Evolutionary conservation across 2,797 vertebrate genomes (phyloP).

Genomic region (Odontamblyopus lacepedii): DNA sequence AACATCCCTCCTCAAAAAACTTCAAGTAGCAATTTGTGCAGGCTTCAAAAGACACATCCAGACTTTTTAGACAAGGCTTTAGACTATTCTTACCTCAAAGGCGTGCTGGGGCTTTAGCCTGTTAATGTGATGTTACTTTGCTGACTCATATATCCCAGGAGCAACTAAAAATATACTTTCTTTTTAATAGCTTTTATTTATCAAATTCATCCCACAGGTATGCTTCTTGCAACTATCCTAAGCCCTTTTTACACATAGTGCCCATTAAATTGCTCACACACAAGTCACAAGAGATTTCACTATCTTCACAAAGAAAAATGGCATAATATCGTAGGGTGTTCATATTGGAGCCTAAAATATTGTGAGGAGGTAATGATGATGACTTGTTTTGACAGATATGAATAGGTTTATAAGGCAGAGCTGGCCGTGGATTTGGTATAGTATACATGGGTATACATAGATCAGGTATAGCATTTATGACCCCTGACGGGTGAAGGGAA

Average conservation of each 20-base stretch:
- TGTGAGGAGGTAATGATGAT: neutral
- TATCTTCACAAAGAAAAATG: neutral
- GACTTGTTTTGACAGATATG: slow-evolving; percentile 2
- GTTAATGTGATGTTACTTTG: slow-evolving; percentile 54
- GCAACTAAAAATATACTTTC: slow-evolving; percentile 55
- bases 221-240: neutral
- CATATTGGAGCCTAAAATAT: slow-evolving; percentile 1
- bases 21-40: slow-evolving; percentile 59
- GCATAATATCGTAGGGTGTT: neutral
- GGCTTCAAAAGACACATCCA: slow-evolving; percentile 54
- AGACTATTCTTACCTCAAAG: slow-evolving; percentile 51
- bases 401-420: neutral
- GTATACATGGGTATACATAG: neutral
- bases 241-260: slow-evolving; percentile 2
- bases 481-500: slow-evolving; percentile 6
- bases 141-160: slow-evolving; percentile 59
- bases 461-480: slow-evolving; percentile 3
- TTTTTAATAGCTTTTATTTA: slow-evolving; percentile 9
- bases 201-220: slow-evolving; percentile 6
- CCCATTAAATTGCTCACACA: slow-evolving; percentile 1
- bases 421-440: neutral
- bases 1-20: slow-evolving; percentile 45
- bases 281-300: neutral
- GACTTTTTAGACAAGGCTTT: slow-evolving; percentile 54
- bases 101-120: slow-evolving; percentile 26